Evolutionary conservation across 2,888 invertebrate genomes (phyloP).

Genomic region (Pristionchus fissidentatus): DNA sequence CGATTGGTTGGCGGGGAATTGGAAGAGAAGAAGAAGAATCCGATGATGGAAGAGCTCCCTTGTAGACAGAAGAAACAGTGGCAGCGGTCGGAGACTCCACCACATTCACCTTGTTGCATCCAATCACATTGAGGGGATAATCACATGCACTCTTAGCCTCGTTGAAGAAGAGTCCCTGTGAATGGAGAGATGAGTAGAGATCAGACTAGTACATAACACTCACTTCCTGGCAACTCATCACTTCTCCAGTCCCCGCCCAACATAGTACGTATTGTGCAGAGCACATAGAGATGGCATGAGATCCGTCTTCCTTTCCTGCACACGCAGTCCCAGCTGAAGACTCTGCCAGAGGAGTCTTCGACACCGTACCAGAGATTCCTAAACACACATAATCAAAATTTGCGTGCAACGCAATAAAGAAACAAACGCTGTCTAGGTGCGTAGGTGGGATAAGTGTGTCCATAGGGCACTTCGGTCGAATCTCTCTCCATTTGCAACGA

Average conservation of each 20-base stretch:
- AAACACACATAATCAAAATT: neutral
- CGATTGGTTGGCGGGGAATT: slow-evolving; percentile 17
- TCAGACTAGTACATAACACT: neutral
- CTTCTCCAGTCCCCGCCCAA: slow-evolving; percentile 36
- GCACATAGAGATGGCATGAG: neutral
- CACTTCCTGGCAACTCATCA: slow-evolving; percentile 33
- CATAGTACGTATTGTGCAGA: slow-evolving; percentile 6
- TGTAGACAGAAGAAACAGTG: neutral
- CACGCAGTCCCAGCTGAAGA: slow-evolving; percentile 8
- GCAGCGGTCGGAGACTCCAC: neutral
- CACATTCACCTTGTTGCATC: neutral
- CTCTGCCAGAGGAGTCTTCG: slow-evolving; percentile 25
- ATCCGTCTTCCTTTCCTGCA: slow-evolving; percentile 29
- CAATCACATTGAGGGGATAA: slow-evolving; percentile 20
- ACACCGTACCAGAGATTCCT: slow-evolving; percentile 34
- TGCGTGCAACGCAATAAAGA: neutral
- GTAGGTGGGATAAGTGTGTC: slow-evolving; percentile 45
- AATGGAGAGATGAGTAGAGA: neutral
- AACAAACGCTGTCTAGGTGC: slow-evolving; percentile 22
- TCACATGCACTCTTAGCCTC: neutral
- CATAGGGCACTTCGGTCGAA: slow-evolving; percentile 16
- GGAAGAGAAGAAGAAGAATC: slow-evolving; percentile 1
- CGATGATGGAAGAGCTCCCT: neutral
- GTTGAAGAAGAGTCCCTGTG: slow-evolving; percentile 40
- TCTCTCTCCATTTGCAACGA: neutral